Evolutionary conservation across 2,113 vertebrate genomes (phyloP).

Genomic region (Rallus limicola): DNA sequence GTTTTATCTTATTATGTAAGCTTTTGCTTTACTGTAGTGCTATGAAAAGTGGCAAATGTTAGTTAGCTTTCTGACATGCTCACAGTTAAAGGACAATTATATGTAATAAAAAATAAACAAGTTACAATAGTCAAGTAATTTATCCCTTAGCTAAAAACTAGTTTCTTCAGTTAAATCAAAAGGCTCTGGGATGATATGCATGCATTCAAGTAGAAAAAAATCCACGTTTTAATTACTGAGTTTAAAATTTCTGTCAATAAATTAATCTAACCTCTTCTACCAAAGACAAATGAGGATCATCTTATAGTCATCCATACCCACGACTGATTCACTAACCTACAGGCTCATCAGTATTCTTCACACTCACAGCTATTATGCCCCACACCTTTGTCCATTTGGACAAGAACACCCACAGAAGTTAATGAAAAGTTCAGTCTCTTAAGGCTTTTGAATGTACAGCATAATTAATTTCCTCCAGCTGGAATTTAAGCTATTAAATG

Average conservation of each 20-base stretch:
- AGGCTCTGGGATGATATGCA: not conserved
- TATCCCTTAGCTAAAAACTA: not conserved
- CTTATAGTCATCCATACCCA: not conserved
- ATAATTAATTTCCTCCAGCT: not conserved
- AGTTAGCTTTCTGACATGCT: not conserved
- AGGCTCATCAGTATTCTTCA: not conserved
- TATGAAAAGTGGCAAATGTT: not conserved
- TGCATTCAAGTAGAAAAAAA: not conserved
- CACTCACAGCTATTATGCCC: not conserved
- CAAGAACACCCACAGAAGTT: not conserved
- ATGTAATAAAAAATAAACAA: not conserved
- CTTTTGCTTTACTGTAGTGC: not conserved
- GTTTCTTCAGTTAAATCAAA: not conserved
- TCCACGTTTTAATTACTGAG: not conserved
- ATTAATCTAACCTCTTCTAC: not conserved
- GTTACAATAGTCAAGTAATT: not conserved
- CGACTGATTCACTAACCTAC: not conserved
- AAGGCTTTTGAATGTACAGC: not conserved
- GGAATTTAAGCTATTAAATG: not conserved
- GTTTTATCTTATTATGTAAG: not conserved
- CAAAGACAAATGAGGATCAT: not conserved
- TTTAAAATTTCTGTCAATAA: not conserved
- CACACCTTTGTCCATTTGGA: not conserved
- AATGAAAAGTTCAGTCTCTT: not conserved
- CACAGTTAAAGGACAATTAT: not conserved